A percentile compares a stretch with the other conserved stretches of the same genome.
Conservation (phyloP, 2,113 vertebrate genomes). For the Centrocercus urophasianus region DNA sequence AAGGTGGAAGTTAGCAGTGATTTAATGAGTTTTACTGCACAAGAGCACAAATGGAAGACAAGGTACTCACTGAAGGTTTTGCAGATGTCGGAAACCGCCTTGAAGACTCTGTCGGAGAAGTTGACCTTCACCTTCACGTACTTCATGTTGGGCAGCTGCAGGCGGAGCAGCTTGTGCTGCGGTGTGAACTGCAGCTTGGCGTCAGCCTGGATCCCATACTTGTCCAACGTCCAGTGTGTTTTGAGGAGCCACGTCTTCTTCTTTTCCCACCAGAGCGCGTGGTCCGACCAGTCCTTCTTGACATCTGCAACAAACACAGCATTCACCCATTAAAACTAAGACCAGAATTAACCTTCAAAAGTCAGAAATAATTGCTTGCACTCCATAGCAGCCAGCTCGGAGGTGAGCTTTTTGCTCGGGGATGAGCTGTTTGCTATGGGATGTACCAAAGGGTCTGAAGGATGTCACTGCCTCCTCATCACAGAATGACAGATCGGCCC, state of each 20-base stretch:
- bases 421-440: not conserved
- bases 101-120: slow-evolving; percentile 99
- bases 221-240: slow-evolving; percentile 98
- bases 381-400: not conserved
- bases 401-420: not conserved
- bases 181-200: slow-evolving; percentile 96
- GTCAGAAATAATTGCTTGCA: not conserved
- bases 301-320: slow-evolving; percentile 83
- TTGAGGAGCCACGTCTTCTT: slow-evolving; percentile 98
- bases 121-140: slow-evolving; percentile 99
- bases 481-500: too few relatives aligned
- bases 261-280: slow-evolving; percentile 99
- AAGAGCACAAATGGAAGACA: not conserved
- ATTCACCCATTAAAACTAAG: not conserved
- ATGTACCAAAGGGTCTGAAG: too few relatives aligned
- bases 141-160: slow-evolving; percentile 99
- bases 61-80: slow-evolving; percentile 98
- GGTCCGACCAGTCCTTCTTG: slow-evolving; percentile 99
- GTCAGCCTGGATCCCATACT: slow-evolving; percentile 97
- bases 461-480: not conserved
- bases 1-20: not conserved
- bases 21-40: not conserved
- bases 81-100: slow-evolving; percentile 98
- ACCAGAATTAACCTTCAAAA: not conserved
- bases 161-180: slow-evolving; percentile 96